Evolutionary conservation across 1,140 invertebrate genomes (phyloP).

Genomic region (Leucophenga varia): DNA sequence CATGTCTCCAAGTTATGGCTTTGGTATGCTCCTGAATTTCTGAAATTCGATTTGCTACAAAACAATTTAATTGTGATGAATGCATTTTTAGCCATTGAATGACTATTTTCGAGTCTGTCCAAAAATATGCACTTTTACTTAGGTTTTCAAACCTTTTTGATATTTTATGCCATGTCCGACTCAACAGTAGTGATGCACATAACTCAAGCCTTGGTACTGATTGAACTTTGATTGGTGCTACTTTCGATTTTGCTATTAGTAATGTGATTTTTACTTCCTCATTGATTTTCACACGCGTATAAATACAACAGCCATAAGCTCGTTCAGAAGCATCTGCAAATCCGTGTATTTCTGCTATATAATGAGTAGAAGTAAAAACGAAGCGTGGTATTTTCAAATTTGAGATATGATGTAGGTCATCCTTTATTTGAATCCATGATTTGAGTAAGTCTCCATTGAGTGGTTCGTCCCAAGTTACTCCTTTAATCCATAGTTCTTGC

Average conservation of each 20-base stretch:
- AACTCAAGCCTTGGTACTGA: conserved; percentile 4
- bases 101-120: too few species aligned
- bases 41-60: neutral
- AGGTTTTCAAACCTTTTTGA: too few species aligned
- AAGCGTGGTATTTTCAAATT: too few species aligned
- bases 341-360: conserved; percentile 13
- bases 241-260: conserved; percentile 12
- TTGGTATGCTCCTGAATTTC: neutral
- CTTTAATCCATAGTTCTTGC: conserved; percentile 5
- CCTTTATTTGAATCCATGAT: conserved; percentile 1
- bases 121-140: too few species aligned
- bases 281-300: conserved; percentile 6
- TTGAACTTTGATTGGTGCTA: neutral
- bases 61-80: neutral
- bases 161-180: too few species aligned
- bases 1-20: neutral
- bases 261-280: neutral
- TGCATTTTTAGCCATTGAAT: neutral
- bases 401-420: too few species aligned
- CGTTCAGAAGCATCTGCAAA: conserved; percentile 10
- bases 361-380: too few species aligned
- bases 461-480: conserved; percentile 1
- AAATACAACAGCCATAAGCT: conserved; percentile 11
- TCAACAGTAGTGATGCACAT: too few species aligned
- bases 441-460: conserved; percentile 1